A percentile compares a stretch with the other conserved stretches of the same genome.
These are phyloP conservation scores for Apodemia mormo DNA, from an alignment of 2,888 invertebrate species.

Conservation along the genomic window DNA sequence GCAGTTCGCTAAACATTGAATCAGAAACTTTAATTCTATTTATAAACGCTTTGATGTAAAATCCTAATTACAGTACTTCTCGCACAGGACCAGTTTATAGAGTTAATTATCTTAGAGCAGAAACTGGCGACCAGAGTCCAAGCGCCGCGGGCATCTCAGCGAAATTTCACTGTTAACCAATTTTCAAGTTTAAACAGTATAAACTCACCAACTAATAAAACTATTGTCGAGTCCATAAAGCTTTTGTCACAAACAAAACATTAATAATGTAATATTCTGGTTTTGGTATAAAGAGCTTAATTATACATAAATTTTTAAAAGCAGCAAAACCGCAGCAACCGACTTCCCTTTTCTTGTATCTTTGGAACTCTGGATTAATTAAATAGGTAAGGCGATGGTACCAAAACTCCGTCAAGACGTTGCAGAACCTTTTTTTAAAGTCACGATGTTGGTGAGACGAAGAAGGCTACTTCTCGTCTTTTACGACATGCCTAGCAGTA, in stretches of 20 bases:
- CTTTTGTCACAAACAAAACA: slow-evolving; percentile 1
- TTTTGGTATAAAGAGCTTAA: too few relatives aligned
- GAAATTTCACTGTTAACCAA: slow-evolving; percentile 73
- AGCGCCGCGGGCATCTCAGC: slow-evolving; percentile 40
- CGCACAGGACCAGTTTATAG: slow-evolving; percentile 68
- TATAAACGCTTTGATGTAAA: slow-evolving; percentile 35
- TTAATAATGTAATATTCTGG: not conserved
- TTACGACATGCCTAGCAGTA: too few relatives aligned
- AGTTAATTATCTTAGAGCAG: slow-evolving; percentile 66
- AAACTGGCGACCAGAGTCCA: slow-evolving; percentile 7
- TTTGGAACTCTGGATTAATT: too few relatives aligned
- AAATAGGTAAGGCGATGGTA: too few relatives aligned
- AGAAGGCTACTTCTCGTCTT: too few relatives aligned
- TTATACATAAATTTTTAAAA: too few relatives aligned
- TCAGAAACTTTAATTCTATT: slow-evolving; percentile 18
- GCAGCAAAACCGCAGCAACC: too few relatives aligned
- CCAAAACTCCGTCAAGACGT: too few relatives aligned
- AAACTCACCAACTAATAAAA: slow-evolving; percentile 78
- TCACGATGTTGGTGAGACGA: too few relatives aligned
- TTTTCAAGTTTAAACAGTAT: slow-evolving; percentile 73
- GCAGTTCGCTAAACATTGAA: too few relatives aligned
- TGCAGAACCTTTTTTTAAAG: too few relatives aligned
- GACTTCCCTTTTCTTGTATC: too few relatives aligned
- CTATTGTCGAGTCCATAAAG: slow-evolving; percentile 31
- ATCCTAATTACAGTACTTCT: slow-evolving; percentile 62